Base-by-base conservation (phyloP, 2,797 vertebrate species). In the Acrossocheilus fasciatus region DNA sequence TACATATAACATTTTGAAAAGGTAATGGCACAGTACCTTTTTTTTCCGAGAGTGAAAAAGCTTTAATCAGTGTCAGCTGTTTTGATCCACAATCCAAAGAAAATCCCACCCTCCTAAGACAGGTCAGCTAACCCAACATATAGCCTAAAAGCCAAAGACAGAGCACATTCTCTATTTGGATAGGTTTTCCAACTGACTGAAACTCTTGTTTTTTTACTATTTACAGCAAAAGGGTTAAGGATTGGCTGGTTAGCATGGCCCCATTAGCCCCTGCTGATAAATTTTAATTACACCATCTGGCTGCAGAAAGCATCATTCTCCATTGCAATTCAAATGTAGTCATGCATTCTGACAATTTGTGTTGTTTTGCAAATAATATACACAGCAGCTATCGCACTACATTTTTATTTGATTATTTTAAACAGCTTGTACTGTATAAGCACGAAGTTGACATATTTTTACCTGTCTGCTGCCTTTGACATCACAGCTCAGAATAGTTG, bases 201-300 rank as follows among this genome's bases (percentile, higher is more conserved):
- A 75, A 30, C n/a, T 47, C 4, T 47, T 15, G 0, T 10, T 74
- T 52, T 52, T 18, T 41, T 59, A 20, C 1, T 78, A n/a, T 78
- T 59, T 62, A 62, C 14, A 43, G 54, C 15, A 64, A 30, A n/a
- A 45, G 23, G 4, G 23, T 62, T 23, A 11, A 30, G 8, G 57
- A 30, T 30, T 79, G 36, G 23, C 23, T 43, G 23, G 23, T 62
- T 15, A 78, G 54, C 12, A 59, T 43, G 36, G 9, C 54, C 12
- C 23, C 76, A 62, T 79, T 79, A 79, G 54, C 8, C 57, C 14
- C 76, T 78, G 54, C 54, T 26, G 36, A 78, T 43, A 4, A 2
- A 59, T 78, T 36, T 8, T 78, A 78, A 78, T 62, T 78, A 26
- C 8, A 62, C 12, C 34, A 78, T 59, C 36, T 79, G 76, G 30